Evolutionary conservation across 2,888 invertebrate genomes (phyloP).

Genomic region (Dasypogon diadema): DNA sequence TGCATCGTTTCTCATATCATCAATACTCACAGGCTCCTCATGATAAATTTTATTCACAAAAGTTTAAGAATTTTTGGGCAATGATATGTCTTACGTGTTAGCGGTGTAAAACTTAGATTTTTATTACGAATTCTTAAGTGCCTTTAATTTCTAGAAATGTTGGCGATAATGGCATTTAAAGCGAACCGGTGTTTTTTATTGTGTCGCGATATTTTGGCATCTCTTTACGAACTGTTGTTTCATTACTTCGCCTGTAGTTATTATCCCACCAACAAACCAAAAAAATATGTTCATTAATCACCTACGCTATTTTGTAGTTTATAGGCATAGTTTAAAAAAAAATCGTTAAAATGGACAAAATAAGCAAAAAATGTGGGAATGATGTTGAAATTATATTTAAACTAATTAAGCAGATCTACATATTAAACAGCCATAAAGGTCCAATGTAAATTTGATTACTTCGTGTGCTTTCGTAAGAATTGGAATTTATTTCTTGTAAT

Average conservation of each 20-base stretch:
- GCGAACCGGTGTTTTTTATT: neutral
- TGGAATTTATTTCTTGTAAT: too few relatives aligned
- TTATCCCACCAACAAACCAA: neutral
- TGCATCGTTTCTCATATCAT: neutral
- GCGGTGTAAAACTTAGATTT: neutral
- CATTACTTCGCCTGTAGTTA: conserved; percentile 15
- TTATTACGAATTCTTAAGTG: neutral
- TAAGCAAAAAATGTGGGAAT: neutral
- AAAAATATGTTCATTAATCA: conserved; percentile 40
- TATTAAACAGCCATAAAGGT: too few relatives aligned
- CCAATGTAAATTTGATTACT: too few relatives aligned
- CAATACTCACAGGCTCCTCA: neutral
- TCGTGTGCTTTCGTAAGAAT: too few relatives aligned
- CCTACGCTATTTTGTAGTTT: conserved; percentile 10
- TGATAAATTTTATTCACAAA: neutral
- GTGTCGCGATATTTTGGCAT: conserved; percentile 11
- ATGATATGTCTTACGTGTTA: neutral
- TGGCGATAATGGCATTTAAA: neutral
- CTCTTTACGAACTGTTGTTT: neutral
- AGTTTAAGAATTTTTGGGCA: neutral
- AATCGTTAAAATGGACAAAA: neutral
- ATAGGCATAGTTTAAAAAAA: neutral
- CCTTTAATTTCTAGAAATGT: neutral
- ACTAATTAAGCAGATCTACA: too few relatives aligned
- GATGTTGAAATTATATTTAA: too few relatives aligned